These are phyloP conservation scores for Stegastes partitus DNA, from an alignment of 2,113 vertebrate species.

Conservation along the genomic window DNA sequence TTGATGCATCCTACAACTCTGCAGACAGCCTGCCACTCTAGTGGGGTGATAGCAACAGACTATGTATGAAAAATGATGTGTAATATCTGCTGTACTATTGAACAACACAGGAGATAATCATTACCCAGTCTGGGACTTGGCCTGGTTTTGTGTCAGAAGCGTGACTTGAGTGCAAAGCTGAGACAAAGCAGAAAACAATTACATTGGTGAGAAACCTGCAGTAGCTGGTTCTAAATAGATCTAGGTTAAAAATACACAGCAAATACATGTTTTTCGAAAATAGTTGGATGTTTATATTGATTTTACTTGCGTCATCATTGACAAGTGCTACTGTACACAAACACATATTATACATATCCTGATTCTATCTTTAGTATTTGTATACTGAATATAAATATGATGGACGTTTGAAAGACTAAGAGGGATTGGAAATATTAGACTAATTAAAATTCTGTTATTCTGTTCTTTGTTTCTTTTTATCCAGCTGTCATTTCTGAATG, in stretches of 20 bases:
- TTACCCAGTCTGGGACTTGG: neutral
- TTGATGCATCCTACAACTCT: neutral
- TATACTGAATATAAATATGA: slow-evolving; percentile 31
- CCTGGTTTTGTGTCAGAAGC: slow-evolving; percentile 26
- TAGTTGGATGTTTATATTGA: slow-evolving; percentile 36
- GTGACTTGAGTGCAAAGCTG: neutral
- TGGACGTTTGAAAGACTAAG: neutral
- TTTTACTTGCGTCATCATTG: slow-evolving; percentile 43
- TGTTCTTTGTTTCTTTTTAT: slow-evolving; percentile 9
- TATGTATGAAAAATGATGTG: neutral
- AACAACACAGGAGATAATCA: slow-evolving; percentile 8
- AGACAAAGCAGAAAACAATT: neutral
- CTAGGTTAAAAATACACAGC: neutral
- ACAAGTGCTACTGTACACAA: slow-evolving; percentile 34
- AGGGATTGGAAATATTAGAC: slow-evolving; percentile 20
- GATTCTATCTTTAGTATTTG: slow-evolving; percentile 60
- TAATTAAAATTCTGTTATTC: slow-evolving; percentile 1
- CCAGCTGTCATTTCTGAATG: neutral
- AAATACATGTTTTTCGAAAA: slow-evolving; percentile 6
- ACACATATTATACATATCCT: slow-evolving; percentile 35
- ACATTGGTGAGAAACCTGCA: slow-evolving; percentile 6
- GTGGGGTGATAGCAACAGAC: neutral
- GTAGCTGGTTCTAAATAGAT: neutral
- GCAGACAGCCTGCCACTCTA: neutral
- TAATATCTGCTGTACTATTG: slow-evolving; percentile 15